phyloP scores from a whole-genome alignment of 64 coral and sea anemone species.

The Trachythela sp. region DNA sequence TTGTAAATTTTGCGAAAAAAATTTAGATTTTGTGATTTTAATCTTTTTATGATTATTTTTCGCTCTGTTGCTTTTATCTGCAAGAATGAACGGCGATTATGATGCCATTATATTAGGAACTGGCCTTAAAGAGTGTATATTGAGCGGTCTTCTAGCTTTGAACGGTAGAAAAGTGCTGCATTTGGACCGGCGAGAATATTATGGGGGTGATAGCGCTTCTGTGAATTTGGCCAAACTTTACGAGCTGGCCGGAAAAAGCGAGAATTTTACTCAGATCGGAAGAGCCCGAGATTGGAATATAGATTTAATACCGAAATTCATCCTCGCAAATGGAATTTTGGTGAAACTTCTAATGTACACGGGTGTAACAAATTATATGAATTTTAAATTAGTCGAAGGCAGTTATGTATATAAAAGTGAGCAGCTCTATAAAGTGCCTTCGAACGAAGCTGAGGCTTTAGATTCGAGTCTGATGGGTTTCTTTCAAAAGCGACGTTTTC shows the following conservation, averaged over 20 bases:
- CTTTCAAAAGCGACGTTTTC: conserved; percentile 80
- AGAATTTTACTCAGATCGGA: conserved; percentile 45
- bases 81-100: conserved; percentile 75
- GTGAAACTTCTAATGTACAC: conserved; percentile 75
- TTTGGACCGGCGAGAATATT: conserved; percentile 71
- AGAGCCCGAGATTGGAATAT: conserved; percentile 67
- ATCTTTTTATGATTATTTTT: not conserved
- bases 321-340: conserved; percentile 69
- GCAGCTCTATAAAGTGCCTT: conserved; percentile 70
- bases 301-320: conserved; percentile 84
- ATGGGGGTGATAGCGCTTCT: conserved; percentile 73
- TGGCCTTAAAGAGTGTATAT: conserved; percentile 87
- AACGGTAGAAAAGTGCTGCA: conserved; percentile 70
- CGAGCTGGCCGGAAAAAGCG: conserved; percentile 48
- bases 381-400: conserved; percentile 90
- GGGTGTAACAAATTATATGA: conserved; percentile 65
- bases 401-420: conserved; percentile 71
- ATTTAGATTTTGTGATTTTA: no score
- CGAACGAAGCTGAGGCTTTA: conserved; percentile 63
- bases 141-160: conserved; percentile 73
- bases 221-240: conserved; percentile 63
- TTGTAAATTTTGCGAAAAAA: no score
- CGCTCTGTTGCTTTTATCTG: not conserved
- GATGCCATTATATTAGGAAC: conserved; percentile 83
- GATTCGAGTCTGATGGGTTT: conserved; percentile 70